These are phyloP conservation scores for Riparia riparia DNA, from an alignment of 2,113 vertebrate genomes.

Conservation along the genomic window DNA sequence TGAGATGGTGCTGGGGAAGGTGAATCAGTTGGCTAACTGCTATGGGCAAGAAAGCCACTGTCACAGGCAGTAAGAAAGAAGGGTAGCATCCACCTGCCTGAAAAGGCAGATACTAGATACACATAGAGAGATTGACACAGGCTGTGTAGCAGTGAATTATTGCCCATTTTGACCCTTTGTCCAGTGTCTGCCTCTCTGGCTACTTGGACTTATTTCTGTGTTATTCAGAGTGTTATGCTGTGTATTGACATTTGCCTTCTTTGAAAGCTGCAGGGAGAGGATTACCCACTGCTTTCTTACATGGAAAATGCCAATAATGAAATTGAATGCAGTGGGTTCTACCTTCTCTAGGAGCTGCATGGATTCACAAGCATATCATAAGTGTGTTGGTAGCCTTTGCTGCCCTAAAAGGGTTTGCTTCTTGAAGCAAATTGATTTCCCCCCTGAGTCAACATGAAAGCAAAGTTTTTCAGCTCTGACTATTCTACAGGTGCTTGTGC, in stretches of 20 bases:
- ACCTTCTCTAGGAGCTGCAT: background rate
- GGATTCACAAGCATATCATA: background rate
- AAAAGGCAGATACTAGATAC: background rate
- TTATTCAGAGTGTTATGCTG: background rate
- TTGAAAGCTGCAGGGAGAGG: constrained; percentile 15
- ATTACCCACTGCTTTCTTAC: background rate
- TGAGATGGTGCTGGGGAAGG: background rate
- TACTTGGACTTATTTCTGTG: background rate
- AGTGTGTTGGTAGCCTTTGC: background rate
- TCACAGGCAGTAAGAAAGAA: background rate
- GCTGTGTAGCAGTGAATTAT: background rate
- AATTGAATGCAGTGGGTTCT: background rate
- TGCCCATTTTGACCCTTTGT: background rate
- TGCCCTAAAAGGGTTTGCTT: background rate
- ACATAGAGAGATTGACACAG: background rate
- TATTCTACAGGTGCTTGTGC: constrained; percentile 50
- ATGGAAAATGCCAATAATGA: background rate
- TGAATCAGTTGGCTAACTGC: background rate
- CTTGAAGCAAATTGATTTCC: constrained; percentile 25
- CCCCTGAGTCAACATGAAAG: background rate
- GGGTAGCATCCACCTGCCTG: background rate
- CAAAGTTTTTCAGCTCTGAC: background rate
- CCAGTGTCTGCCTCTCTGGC: background rate
- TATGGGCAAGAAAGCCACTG: background rate
- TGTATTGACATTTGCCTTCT: background rate